Conservation (phyloP, 2,797 vertebrate species). For the Platyrinchus mystaceus region DNA sequence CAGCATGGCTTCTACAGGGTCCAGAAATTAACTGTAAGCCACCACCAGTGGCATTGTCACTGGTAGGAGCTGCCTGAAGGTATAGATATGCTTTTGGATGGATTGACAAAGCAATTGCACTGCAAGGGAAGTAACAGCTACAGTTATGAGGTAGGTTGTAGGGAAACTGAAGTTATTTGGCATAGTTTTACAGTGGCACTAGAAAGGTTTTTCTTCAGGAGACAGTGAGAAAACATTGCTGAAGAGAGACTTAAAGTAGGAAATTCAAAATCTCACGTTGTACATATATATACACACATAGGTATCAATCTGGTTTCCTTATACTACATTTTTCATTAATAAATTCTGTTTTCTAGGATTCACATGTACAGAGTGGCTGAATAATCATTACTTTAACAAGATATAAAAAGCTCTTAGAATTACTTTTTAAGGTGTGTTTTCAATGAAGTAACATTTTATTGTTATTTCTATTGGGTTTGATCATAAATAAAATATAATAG, state of each 20-base stretch:
- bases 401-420: background rate
- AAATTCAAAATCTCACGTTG: background rate
- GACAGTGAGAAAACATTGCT: background rate
- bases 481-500: background rate
- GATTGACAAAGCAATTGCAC: background rate
- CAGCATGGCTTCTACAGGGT: background rate
- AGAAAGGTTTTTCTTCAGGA: background rate
- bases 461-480: background rate
- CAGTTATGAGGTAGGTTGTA: background rate
- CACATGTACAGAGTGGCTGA: background rate
- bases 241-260: background rate
- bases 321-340: background rate
- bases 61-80: background rate
- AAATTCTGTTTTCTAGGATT: background rate
- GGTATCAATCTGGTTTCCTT: background rate
- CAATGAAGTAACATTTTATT: background rate
- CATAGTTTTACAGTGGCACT: background rate
- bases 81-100: background rate
- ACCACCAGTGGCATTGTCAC: accelerated
- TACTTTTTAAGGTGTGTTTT: background rate
- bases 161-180: background rate
- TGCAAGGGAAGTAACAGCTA: background rate
- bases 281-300: background rate
- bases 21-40: background rate
- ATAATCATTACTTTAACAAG: background rate